Base-by-base conservation (phyloP, 1,140 invertebrate genomes). In the Drosophila sp. region DNA sequence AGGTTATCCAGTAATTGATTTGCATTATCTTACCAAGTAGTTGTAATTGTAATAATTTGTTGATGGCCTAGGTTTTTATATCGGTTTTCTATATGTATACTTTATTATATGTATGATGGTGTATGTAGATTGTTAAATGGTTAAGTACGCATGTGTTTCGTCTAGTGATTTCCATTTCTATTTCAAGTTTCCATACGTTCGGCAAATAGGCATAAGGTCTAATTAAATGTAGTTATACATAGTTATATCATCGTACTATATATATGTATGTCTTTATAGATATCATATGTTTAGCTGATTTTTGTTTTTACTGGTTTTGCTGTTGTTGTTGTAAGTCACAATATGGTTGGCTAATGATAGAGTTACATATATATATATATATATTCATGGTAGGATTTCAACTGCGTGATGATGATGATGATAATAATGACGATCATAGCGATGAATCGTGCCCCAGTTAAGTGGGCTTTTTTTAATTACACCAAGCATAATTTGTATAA, bases 261-360 rank as follows among this genome's bases (percentile, higher is more conserved):
- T 10, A 33, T 61, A 66, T 73, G 61, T 44, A 30, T 74, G 55
- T 55, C 74, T 74, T 55, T 38, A 54, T 66, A 63, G 54, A 70
- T 72, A 74, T 72, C 63, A 80, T 76, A 74, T 66, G 61, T 47
- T 79, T 80, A 76, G 72, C 70, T 68, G 75, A 54, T 63, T 58
- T 58, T 65, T 35, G 56, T 56, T 55, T 55, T 72, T 79, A 56
- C 32, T 72, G 44, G 17, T 47, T 7, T 44, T 56, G 61, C 35
- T 67, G 41, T 63, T 80, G 68, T 41, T 81, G 66, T 72, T 70
- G 76, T 87, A 87, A 87, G 83, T 87, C 83, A 87, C 83, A 87
- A 89, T 87, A 89, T 79, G 83, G 83, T 83, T 87, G 83, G 83
- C 83, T 86, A 83, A 86, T 83, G 85, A 67, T 76, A 66, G 71